Evolutionary conservation across 2,888 invertebrate genomes (phyloP).

Genomic region (Allolobophora icterica): DNA sequence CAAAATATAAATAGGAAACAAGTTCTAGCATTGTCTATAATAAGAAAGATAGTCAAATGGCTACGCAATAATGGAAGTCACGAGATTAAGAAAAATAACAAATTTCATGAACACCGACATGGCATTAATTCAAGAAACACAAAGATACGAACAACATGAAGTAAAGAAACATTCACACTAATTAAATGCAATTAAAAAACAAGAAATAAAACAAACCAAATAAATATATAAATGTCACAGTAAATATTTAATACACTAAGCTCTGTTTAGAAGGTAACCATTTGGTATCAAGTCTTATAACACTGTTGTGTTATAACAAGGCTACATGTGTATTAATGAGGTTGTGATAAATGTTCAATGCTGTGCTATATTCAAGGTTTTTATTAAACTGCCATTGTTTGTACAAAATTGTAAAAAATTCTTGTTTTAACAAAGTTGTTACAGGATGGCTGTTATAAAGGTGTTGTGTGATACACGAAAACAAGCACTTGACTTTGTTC

Average conservation of each 20-base stretch:
- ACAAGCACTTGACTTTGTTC: too few species aligned
- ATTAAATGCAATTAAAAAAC: not conserved
- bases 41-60: not conserved
- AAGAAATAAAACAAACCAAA: not conserved
- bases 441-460: not conserved
- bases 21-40: not conserved
- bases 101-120: not conserved
- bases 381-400: not conserved
- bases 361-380: not conserved
- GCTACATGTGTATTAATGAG: not conserved
- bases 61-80: not conserved
- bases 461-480: too few species aligned
- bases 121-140: not conserved
- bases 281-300: not conserved
- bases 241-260: not conserved
- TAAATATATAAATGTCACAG: not conserved
- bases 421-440: not conserved
- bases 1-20: not conserved
- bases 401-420: not conserved
- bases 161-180: not conserved
- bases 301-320: not conserved
- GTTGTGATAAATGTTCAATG: not conserved
- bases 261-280: not conserved
- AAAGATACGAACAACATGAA: too few species aligned
- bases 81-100: not conserved